Conservation (phyloP, 2,797 vertebrate species). For the Bovichtus variegatus region DNA sequence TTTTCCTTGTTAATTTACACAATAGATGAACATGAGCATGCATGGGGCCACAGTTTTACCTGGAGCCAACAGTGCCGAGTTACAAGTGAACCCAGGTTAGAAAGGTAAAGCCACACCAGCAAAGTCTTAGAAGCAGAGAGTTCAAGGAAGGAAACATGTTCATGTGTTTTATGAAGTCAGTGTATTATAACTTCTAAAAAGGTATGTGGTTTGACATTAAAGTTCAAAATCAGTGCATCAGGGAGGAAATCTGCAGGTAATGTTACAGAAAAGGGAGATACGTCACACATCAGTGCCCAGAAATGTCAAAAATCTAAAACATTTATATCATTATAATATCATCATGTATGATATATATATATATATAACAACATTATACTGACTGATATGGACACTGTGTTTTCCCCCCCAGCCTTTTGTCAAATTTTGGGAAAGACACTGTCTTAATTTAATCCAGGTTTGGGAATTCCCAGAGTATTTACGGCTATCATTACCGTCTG, state of each 20-base stretch:
- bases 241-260: constrained; percentile 30
- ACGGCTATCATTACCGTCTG: constrained; percentile 77
- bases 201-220: constrained; percentile 29
- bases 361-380: constrained; percentile 59
- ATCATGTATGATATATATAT: constrained; percentile 38
- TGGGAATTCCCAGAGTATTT: constrained; percentile 80
- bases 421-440: constrained; percentile 75
- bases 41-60: constrained; percentile 82
- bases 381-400: constrained; percentile 38
- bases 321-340: constrained; percentile 47
- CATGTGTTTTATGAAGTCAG: constrained; percentile 26
- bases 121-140: constrained; percentile 40
- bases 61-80: constrained; percentile 82
- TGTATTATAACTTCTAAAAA: constrained; percentile 32
- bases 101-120: constrained; percentile 72
- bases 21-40: constrained; percentile 83
- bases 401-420: constrained; percentile 39
- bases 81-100: constrained; percentile 80
- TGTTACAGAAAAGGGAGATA: constrained; percentile 33
- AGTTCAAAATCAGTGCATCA: constrained; percentile 38
- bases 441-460: constrained; percentile 71
- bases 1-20: constrained; percentile 85
- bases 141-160: constrained; percentile 60
- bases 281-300: constrained; percentile 53
- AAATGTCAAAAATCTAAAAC: too few relatives aligned